Conservation (phyloP, 2,888 invertebrate genomes). For the Drosophila infuscata region DNA sequence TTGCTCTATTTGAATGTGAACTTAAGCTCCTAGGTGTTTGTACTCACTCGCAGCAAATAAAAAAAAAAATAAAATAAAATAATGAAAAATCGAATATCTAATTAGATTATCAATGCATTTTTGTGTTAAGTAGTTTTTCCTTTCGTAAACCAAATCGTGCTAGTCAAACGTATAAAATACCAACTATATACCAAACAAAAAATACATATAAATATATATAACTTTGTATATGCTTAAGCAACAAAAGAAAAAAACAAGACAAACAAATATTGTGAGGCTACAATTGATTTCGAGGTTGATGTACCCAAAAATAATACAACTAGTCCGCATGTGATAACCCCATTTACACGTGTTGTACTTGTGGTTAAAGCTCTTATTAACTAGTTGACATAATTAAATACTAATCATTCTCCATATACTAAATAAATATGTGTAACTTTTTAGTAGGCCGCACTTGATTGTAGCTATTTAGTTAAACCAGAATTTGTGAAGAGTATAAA, state of each 20-base stretch:
- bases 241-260: not conserved
- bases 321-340: constrained; percentile 71
- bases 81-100: constrained; percentile 23
- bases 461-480: constrained; percentile 25
- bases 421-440: not conserved
- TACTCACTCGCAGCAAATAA: constrained; percentile 26
- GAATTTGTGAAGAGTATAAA: constrained; percentile 51
- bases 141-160: constrained; percentile 59
- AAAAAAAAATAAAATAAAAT: not conserved
- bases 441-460: constrained; percentile 3
- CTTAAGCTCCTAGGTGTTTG: constrained; percentile 55
- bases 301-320: constrained; percentile 42
- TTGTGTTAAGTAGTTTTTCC: constrained; percentile 41
- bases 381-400: constrained; percentile 39
- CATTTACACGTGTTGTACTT: constrained; percentile 49
- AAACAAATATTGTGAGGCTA: constrained; percentile 58
- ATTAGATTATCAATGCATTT: constrained; percentile 30
- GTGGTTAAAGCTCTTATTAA: constrained; percentile 25
- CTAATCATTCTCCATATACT: constrained; percentile 2
- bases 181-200: constrained; percentile 23
- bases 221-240: constrained; percentile 33
- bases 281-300: constrained; percentile 43
- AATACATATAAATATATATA: constrained; percentile 4
- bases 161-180: constrained; percentile 65
- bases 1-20: constrained; percentile 6